Percentiles rank a stretch among this genome's conserved stretches.
Evolutionary conservation across 1,140 invertebrate genomes (phyloP).

Genomic region (Drosophila saltans): DNA sequence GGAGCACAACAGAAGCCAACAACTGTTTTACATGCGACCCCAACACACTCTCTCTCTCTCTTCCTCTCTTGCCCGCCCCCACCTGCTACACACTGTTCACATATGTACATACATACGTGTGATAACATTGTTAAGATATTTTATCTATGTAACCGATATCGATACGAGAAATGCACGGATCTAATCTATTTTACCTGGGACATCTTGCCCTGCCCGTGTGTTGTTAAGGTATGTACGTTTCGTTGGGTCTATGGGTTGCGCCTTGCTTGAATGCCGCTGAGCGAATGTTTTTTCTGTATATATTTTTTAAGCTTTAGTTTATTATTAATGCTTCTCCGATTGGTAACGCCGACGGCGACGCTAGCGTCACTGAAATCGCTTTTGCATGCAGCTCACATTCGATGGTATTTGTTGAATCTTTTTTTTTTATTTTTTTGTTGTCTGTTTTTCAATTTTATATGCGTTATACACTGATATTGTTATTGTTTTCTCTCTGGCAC

Average conservation of each 20-base stretch:
- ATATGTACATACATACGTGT: neutral
- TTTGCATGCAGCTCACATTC: conserved; percentile 68
- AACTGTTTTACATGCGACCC: conserved; percentile 26
- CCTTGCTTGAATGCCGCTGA: conserved; percentile 63
- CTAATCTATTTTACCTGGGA: conserved; percentile 60
- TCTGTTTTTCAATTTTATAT: conserved; percentile 36
- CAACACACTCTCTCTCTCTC: neutral
- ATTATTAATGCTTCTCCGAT: conserved; percentile 28
- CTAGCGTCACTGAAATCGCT: conserved; percentile 52
- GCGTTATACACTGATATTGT: conserved; percentile 24
- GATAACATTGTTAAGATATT: conserved; percentile 20
- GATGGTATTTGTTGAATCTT: conserved; percentile 59
- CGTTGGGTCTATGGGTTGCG: conserved; percentile 37
- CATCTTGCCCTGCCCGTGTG: conserved; percentile 57
- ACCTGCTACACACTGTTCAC: conserved; percentile 13
- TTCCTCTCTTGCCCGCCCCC: neutral
- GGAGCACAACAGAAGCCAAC: conserved; percentile 31
- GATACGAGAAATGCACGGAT: conserved; percentile 25
- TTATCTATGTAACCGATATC: conserved; percentile 43
- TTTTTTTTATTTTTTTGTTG: conserved; percentile 38
- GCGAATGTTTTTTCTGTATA: conserved; percentile 46
- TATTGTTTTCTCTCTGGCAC: conserved; percentile 69
- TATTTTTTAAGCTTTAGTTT: conserved; percentile 8
- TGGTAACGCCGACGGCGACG: conserved; percentile 27
- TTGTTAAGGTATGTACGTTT: conserved; percentile 4